A percentile compares a stretch with the other conserved stretches of the same genome.
These are phyloP conservation scores for Odontamblyopus lacepedii DNA, from an alignment of 2,797 vertebrate species.

Conservation along the genomic window DNA sequence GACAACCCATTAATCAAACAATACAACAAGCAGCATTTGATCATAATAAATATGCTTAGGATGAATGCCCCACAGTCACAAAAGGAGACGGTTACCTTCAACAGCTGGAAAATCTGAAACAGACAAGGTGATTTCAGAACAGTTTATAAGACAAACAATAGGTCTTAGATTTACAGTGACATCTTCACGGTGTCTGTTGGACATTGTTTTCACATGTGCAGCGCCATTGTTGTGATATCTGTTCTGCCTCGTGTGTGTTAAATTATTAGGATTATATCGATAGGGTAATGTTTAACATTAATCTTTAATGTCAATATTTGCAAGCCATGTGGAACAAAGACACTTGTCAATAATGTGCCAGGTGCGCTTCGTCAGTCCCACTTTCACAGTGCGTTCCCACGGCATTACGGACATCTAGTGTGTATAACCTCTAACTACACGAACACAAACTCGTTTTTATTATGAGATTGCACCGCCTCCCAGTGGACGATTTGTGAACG, in stretches of 20 bases:
- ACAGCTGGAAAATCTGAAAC: conserved; percentile 45
- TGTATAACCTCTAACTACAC: conserved; percentile 12
- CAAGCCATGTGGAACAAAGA: conserved; percentile 1
- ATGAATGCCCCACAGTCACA: conserved; percentile 41
- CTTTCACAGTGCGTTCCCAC: not conserved
- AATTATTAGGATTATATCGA: not conserved
- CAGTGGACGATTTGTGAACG: not conserved
- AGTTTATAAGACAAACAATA: not conserved
- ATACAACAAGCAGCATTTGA: conserved; percentile 73
- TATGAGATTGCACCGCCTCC: not conserved
- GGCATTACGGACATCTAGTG: conserved; percentile 54
- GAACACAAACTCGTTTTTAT: not conserved
- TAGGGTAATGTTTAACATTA: not conserved
- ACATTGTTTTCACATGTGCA: not conserved
- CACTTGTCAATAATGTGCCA: not conserved
- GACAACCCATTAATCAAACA: conserved; percentile 68
- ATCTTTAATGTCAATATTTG: not conserved
- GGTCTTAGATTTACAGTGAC: not conserved
- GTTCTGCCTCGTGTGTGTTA: not conserved
- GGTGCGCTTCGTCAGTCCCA: not conserved
- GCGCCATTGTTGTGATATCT: not conserved
- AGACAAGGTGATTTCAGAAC: not conserved
- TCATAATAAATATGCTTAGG: conserved; percentile 63
- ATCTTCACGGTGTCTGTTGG: not conserved
- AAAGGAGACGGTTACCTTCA: conserved; percentile 24